phyloP scores from a whole-genome alignment of 2,113 vertebrate species.

The Chelonoidis abingdonii region DNA sequence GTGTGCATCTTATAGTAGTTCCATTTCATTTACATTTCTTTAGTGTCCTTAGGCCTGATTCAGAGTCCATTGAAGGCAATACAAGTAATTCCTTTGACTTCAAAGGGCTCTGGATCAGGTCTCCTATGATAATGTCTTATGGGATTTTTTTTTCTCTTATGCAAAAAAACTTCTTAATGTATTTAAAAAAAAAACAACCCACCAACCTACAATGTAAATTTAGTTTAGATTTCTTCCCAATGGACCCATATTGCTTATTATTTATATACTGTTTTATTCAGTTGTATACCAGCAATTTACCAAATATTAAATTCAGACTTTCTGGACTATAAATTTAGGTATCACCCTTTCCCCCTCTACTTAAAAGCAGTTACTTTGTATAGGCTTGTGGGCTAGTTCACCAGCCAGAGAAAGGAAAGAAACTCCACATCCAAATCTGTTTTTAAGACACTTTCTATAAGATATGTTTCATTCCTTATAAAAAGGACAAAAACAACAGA shows the following conservation, averaged over 20 bases:
- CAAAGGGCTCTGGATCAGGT: rapidly evolving
- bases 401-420: not conserved
- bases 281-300: not conserved
- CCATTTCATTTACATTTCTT: not conserved
- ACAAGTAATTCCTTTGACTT: not conserved
- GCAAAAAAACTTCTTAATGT: not conserved
- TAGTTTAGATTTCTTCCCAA: not conserved
- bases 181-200: not conserved
- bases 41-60: rapidly evolving
- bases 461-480: rapidly evolving
- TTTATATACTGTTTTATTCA: not conserved
- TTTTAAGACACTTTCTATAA: rapidly evolving
- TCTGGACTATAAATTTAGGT: not conserved
- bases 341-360: not conserved
- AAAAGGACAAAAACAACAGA: not conserved
- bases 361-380: rapidly evolving
- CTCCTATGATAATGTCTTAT: not conserved
- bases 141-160: not conserved
- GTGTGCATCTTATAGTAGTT: not conserved
- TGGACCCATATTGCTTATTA: not conserved
- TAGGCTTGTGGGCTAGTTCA: no score
- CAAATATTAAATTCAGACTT: not conserved
- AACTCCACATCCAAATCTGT: not conserved
- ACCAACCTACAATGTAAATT: no score
- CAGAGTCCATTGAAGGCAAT: rapidly evolving